These are phyloP conservation scores for Catostylus mosaicus DNA, from an alignment of 30 jellyfish, hydroid and myxozoan species.

Conservation along the genomic window DNA sequence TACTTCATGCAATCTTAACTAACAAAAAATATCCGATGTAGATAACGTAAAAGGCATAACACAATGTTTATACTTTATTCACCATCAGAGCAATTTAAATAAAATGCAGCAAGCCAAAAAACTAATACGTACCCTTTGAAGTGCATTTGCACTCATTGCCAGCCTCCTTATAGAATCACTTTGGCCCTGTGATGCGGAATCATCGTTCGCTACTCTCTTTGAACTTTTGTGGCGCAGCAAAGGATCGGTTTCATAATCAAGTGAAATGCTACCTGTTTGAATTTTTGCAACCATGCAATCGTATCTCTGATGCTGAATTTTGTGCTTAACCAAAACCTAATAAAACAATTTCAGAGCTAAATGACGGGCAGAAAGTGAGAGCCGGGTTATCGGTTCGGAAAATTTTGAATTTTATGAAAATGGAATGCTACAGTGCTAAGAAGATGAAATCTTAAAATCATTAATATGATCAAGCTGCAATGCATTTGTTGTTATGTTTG, in stretches of 20 bases:
- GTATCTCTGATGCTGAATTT: conserved; percentile 80
- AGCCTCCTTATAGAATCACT: conserved; percentile 80
- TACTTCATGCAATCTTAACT: too few relatives aligned
- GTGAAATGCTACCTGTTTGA: conserved; percentile 79
- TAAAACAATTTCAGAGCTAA: too few relatives aligned
- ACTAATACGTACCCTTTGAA: conserved; percentile 73
- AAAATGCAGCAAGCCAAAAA: neutral
- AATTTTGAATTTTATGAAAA: too few relatives aligned
- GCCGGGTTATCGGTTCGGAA: too few relatives aligned
- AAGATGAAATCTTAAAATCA: too few relatives aligned
- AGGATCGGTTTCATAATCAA: conserved; percentile 92
- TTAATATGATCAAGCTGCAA: too few relatives aligned
- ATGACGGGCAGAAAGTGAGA: too few relatives aligned
- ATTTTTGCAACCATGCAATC: conserved; percentile 94
- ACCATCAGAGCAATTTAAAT: neutral
- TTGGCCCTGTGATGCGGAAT: conserved; percentile 54
- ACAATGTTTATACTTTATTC: too few relatives aligned
- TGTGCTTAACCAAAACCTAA: conserved; percentile 85
- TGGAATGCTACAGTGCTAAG: too few relatives aligned
- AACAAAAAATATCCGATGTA: too few relatives aligned
- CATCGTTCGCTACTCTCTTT: conserved; percentile 68
- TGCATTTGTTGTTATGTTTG: too few relatives aligned
- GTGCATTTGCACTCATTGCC: conserved; percentile 81
- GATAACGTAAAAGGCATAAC: too few relatives aligned
- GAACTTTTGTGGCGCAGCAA: conserved; percentile 66